Percentiles rank a stretch among this genome's conserved stretches.
Conservation (phyloP, 2,888 invertebrate species). For the Dichetophora obliterata region DNA sequence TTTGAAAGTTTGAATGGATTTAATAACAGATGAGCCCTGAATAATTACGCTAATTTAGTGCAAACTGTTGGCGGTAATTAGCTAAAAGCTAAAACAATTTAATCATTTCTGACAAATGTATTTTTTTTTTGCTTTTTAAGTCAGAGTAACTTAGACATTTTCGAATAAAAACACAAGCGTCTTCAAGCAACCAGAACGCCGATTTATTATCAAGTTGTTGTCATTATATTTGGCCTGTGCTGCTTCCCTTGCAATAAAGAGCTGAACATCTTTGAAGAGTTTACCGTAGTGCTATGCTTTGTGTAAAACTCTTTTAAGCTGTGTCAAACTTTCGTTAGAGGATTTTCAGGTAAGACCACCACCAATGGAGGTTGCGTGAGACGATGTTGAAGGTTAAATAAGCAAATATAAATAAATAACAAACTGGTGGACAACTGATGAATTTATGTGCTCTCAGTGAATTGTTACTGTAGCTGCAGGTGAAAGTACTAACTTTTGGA, state of each 20-base stretch:
- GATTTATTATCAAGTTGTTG: not conserved
- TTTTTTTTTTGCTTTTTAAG: too few relatives aligned
- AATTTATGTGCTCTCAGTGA: slow-evolving; percentile 20
- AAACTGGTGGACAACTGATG: slow-evolving; percentile 19
- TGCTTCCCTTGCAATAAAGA: not conserved
- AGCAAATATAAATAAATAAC: slow-evolving; percentile 15
- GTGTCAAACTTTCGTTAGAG: too few relatives aligned
- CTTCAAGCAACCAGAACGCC: too few relatives aligned
- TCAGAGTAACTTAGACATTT: too few relatives aligned
- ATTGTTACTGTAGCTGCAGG: not conserved
- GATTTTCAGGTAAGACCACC: not conserved
- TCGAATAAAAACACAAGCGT: too few relatives aligned
- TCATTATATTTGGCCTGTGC: not conserved
- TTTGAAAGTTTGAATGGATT: too few relatives aligned
- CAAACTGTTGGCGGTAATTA: too few relatives aligned
- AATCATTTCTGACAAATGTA: too few relatives aligned
- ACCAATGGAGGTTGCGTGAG: not conserved
- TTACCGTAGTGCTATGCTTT: not conserved
- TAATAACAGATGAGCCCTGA: too few relatives aligned
- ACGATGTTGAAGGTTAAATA: not conserved
- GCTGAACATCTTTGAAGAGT: not conserved
- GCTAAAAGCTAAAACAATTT: too few relatives aligned
- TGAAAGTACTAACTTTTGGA: too few relatives aligned
- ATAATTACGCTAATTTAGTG: too few relatives aligned
- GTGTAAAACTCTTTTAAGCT: not conserved